Evolutionary conservation across 2,888 invertebrate species (phyloP).

Genomic region (Drosophila niveifrons): DNA sequence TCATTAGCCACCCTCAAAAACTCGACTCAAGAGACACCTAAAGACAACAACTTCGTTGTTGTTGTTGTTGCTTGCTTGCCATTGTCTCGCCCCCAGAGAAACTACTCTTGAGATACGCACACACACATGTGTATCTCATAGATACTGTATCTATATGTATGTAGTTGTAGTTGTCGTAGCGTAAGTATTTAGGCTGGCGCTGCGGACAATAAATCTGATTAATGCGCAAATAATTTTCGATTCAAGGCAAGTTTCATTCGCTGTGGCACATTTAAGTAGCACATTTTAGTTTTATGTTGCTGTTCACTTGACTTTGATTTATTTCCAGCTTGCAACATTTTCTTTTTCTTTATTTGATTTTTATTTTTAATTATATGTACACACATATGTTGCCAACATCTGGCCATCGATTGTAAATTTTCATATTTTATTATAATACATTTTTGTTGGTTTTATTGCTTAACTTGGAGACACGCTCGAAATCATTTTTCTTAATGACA

Average conservation of each 20-base stretch:
- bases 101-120: constrained; percentile 16
- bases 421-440: constrained; percentile 3
- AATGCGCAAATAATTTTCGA: constrained; percentile 72
- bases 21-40: constrained; percentile 52
- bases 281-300: constrained; percentile 65
- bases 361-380: constrained; percentile 5
- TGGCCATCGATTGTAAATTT: constrained; percentile 23
- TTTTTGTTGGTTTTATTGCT: constrained; percentile 14
- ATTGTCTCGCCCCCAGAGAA: constrained; percentile 60
- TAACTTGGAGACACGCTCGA: constrained; percentile 42
- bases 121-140: not conserved
- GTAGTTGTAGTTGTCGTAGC: constrained; percentile 1
- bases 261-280: constrained; percentile 60
- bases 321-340: constrained; percentile 56
- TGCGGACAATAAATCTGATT: constrained; percentile 69
- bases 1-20: constrained; percentile 60
- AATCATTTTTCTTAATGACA: constrained; percentile 68
- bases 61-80: constrained; percentile 35
- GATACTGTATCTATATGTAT: constrained; percentile 7
- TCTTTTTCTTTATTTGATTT: constrained; percentile 57
- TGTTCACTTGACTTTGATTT: constrained; percentile 74
- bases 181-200: constrained; percentile 49
- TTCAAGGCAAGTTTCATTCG: constrained; percentile 51
- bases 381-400: constrained; percentile 44
- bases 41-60: constrained; percentile 27